Evolutionary conservation across 1,140 invertebrate species (phyloP), one percentile per base, ranked within the genome.

Genomic region (Episyrphus balteatus): DNA sequence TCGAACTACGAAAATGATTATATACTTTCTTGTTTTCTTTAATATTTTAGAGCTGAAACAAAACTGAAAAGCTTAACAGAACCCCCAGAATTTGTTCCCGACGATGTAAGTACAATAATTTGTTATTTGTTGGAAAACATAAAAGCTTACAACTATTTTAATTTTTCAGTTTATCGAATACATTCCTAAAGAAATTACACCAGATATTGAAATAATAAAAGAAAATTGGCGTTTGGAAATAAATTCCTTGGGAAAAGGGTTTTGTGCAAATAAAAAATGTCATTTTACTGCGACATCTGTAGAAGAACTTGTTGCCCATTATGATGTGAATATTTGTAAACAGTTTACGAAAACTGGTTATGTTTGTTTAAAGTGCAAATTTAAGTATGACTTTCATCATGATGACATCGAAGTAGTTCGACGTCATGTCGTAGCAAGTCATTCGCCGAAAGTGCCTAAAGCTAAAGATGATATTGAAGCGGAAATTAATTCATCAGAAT

Each of bases 21-120:
- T n/a, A n/a, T n/a, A n/a, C n/a, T n/a, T n/a, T n/a, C n/a, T n/a
- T n/a, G n/a, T n/a, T n/a, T n/a, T n/a, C n/a, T n/a, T 26, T 26
- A 14, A 13, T 42, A 26, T 19, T 39, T 46, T 30, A 65, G 62
- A 38, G 62, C 62, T 14, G 62, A 66, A 54, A 55, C 47, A 0
- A 60, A 62, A 13, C 18, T 66, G 8, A 61, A 57, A 46, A 57
- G 54, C 18, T 49, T 61, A 10, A 55, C 3, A 5, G 54, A 3
- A 44, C 19, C 13, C 13, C 21, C 42, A 7, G 15, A 31, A 21
- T 26, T 43, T 17, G 21, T 30, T 2, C 42, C 42, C 15, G 30
- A 43, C 10, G 42, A 43, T 14, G 42, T 43, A 26, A 31, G 6
- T 43, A 43, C 26, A 7, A 2, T 18, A 21, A 3, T n/a, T 17